Evolutionary conservation across 2,888 invertebrate genomes (phyloP).

Genomic region (Schizaphis graminum): DNA sequence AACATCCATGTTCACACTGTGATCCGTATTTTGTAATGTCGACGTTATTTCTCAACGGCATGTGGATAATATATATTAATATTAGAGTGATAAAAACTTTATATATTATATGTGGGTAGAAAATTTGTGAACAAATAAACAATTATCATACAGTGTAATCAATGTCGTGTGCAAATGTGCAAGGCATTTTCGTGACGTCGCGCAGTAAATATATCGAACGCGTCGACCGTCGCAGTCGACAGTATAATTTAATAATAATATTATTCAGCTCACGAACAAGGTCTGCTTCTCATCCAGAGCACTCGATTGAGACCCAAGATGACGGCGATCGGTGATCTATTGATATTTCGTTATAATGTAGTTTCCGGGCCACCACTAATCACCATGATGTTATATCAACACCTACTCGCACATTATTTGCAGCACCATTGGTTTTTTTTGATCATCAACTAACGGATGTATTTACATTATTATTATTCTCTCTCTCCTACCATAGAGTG

Average conservation of each 20-base stretch:
- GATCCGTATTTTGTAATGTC: neutral
- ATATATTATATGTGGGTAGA: neutral
- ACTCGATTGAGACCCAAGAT: constrained; percentile 30
- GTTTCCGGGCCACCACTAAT: constrained; percentile 24
- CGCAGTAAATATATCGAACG: neutral
- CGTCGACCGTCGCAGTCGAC: neutral
- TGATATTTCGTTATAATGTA: neutral
- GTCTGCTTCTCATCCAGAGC: neutral
- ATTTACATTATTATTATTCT: neutral
- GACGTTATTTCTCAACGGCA: neutral
- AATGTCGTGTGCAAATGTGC: neutral
- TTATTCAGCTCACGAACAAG: constrained; percentile 51
- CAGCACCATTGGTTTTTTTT: neutral
- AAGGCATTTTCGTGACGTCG: neutral
- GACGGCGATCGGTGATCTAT: neutral
- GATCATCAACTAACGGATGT: neutral
- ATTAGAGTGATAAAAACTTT: neutral
- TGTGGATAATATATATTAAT: neutral
- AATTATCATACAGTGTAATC: neutral
- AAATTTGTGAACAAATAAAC: neutral
- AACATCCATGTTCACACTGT: neutral
- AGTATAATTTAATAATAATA: neutral
- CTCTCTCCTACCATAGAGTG: neutral
- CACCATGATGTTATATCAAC: neutral
- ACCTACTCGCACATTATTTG: neutral